Base-by-base conservation (phyloP, 2,888 invertebrate species). In the Nephrocerus scutellatus region DNA sequence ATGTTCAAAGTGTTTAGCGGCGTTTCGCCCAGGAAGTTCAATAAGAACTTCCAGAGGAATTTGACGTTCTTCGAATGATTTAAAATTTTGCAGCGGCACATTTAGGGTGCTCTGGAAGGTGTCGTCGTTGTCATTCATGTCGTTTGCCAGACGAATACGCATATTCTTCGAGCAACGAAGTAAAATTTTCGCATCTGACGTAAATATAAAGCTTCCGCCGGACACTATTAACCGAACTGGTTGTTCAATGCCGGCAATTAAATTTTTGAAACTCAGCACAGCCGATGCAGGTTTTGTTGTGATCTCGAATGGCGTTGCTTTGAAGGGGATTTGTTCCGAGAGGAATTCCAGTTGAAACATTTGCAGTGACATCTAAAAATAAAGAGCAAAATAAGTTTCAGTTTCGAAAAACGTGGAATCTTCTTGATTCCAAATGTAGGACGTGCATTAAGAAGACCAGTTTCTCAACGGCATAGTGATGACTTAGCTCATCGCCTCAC, bases 231-330 rank as follows among this genome's bases (percentile, higher is more conserved):
- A 58, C 50, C 80, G 77, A 70, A 90, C 78, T 14, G 77, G 74
- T 63, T 90, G 89, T 51, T 82, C 79, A 46, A 89, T 73, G 0
- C 90, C 90, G 1, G 88, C 86, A 6, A 91, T 73, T 30, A 91
- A 70, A 53, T 87, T 84, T 47, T 81, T 80, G 30, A 74, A 54
- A 59, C 71, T 69, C 58, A 79, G 62, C 52, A 77, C 54, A 53
- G 71, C 64, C 53, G 74, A 61, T 3, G 68, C 71, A 3, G 75
- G 73, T 43, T 71, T 72, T 2, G 74, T 74, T 37, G 62, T 63
- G 3, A 69, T 62, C 31, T 66, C 66, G 36, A 69, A 75, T 41
- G 48, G 48, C 48, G 64, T 50, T 48, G 68, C 37, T 58, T 64
- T 55, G 54, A 63, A 46, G 25, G 68, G 48, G 59, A 84, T 56